Conservation (phyloP, 2,888 invertebrate species). For the Stenolophus ochropezus region DNA sequence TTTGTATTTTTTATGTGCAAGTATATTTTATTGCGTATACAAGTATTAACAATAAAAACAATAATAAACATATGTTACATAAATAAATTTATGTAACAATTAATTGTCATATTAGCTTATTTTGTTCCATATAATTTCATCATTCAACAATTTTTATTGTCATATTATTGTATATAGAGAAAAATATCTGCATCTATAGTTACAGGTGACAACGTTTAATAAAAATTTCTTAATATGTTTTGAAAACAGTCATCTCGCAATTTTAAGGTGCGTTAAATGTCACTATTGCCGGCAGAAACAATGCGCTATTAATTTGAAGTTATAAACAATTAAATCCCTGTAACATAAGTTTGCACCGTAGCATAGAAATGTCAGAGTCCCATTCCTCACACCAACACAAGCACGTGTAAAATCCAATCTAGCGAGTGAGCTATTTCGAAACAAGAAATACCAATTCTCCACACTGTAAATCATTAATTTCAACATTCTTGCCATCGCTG, state of each 20-base stretch:
- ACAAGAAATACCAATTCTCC: slow-evolving; percentile 24
- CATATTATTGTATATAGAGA: no score
- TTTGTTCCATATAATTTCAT: no score
- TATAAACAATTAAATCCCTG: not conserved
- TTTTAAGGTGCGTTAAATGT: not conserved
- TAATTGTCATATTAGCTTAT: no score
- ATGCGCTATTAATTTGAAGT: not conserved
- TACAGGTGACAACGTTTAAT: no score
- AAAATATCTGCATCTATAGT: no score
- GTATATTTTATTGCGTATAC: no score
- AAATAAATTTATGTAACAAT: no score
- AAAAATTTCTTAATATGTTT: not conserved
- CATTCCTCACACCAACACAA: not conserved
- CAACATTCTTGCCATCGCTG: not conserved
- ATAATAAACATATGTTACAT: no score
- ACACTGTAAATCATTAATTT: not conserved
- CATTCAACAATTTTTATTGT: no score
- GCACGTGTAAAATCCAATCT: not conserved
- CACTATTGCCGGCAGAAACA: not conserved
- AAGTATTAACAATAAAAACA: no score
- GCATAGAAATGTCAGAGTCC: not conserved
- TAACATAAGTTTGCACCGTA: not conserved
- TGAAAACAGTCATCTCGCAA: not conserved
- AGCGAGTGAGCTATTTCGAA: not conserved
- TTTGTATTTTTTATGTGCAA: no score